These are phyloP conservation scores for Gadopsis bispinosus DNA, from an alignment of 2,797 vertebrate species.

Conservation along the genomic window DNA sequence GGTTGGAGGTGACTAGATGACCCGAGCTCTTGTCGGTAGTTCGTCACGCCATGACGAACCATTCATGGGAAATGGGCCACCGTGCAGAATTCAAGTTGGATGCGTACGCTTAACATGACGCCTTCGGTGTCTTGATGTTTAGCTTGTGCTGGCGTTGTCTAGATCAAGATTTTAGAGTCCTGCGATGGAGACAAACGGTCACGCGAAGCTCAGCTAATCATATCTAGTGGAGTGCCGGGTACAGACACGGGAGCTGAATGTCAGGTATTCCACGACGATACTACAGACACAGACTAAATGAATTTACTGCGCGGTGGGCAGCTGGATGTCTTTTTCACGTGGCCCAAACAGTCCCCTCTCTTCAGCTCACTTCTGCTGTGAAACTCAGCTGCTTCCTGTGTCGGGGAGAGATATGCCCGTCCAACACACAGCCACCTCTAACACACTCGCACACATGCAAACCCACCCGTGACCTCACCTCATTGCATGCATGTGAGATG, in stretches of 20 bases:
- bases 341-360: constrained; percentile 33
- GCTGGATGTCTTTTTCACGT: constrained; percentile 2
- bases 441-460: no score
- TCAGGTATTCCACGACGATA: background rate
- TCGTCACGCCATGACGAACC: background rate
- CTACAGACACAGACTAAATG: background rate
- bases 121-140: background rate
- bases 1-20: background rate
- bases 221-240: background rate
- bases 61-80: background rate
- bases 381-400: constrained; percentile 80
- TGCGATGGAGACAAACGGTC: background rate
- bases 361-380: constrained; percentile 80
- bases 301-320: background rate
- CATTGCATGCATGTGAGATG: background rate
- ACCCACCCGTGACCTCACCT: background rate
- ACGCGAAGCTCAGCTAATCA: background rate
- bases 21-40: background rate
- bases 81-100: background rate
- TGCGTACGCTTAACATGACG: background rate
- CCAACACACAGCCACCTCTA: background rate
- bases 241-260: background rate
- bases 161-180: no score
- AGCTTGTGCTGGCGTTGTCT: background rate
- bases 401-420: constrained; percentile 14